Conservation (phyloP, 2,797 vertebrate genomes). For the Pyrocephalus nanus region DNA sequence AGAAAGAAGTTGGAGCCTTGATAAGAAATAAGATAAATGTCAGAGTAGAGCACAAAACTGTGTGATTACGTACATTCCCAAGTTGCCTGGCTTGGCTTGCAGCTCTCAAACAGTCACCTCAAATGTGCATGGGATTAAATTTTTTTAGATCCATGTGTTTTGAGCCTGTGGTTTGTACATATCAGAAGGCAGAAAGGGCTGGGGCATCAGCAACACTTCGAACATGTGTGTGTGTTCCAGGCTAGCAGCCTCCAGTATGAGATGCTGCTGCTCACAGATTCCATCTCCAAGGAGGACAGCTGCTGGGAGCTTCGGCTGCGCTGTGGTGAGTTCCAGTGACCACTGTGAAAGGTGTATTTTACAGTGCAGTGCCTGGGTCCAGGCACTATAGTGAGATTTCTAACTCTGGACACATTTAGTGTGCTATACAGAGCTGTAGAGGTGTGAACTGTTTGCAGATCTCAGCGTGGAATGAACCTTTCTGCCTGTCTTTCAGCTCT, state of each 20-base stretch:
- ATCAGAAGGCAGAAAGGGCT: background rate
- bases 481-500: constrained; percentile 79
- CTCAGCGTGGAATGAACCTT: background rate
- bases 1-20: background rate
- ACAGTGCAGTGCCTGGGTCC: background rate
- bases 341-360: background rate
- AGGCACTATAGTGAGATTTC: background rate
- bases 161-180: background rate
- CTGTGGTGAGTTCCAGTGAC: constrained; percentile 82
- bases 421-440: background rate
- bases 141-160: background rate
- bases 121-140: background rate
- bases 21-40: background rate
- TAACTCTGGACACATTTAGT: fast-evolving
- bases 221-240: constrained; percentile 65
- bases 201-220: background rate
- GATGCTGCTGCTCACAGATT: constrained; percentile 96
- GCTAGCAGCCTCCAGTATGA: constrained; percentile 98
- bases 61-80: background rate
- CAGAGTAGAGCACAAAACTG: background rate
- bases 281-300: constrained; percentile 96
- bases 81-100: background rate
- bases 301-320: constrained; percentile 97
- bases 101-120: background rate
- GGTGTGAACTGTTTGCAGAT: background rate